Base-by-base conservation (phyloP, 2,888 invertebrate genomes). In the Polymixis lichenea region DNA sequence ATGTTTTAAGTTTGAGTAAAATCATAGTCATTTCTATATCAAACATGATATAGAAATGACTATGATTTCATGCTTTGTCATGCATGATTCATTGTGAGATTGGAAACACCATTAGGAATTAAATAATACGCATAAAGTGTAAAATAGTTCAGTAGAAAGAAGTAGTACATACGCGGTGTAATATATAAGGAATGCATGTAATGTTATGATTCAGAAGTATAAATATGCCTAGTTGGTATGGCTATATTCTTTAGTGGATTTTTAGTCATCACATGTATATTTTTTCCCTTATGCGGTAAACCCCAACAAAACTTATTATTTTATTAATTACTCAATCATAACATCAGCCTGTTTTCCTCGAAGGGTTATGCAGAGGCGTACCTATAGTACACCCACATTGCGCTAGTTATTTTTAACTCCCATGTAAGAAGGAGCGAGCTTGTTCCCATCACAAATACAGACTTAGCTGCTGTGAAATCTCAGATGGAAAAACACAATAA, bases 31-130 rank as follows among this genome's bases (percentile, higher is more conserved):
- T 66, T 80, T 65, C 7, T 17, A 55, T 55, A 55, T 25, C 8
- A 19, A 11, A 38, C 17, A 15, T 22, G 80, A 78, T 81, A 81
- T n/a, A 75, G 82, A 51, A 28, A n/a, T n/a, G n/a, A n/a, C n/a
- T n/a, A n/a, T n/a, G n/a, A n/a, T n/a, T n/a, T 7, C 9, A 6
- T 77, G 19, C 17, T 55, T 67, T 62, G 61, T 81, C 46, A 75
- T 28, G 61, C 51, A 28, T 75, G 76, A 67, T 62, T 81, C 32
- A 67, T 25, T 67, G 19, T n/a, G 0, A 51, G 25, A 67, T 75
- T 67, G 13, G 22, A 38, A 49, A 68, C 28, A 15, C 25, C 32
- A 46, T 32, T 49, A 6, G 53, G 0, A 51, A 80, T 46, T 15
- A 32, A 64, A 64, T 80, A 19, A 43, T 46, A 55, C 15, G 3